Conservation (phyloP, 2,113 vertebrate species). For the Campylorhamphus procurvoides region DNA sequence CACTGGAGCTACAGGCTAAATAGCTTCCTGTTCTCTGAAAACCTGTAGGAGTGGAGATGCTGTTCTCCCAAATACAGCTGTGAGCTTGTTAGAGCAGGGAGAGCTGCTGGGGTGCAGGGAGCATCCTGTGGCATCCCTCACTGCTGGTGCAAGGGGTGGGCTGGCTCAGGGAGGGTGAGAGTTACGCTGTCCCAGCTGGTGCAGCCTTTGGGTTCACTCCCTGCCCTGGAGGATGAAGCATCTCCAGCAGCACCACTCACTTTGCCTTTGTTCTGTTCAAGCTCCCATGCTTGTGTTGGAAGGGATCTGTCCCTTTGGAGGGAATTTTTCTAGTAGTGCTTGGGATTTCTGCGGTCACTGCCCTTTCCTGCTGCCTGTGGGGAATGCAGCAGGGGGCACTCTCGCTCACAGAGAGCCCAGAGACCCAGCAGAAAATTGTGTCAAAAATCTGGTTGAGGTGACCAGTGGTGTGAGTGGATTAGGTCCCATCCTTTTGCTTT, state of each 20-base stretch:
- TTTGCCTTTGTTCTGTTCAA: not conserved
- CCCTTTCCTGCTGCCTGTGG: not conserved
- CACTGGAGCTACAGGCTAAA: not conserved
- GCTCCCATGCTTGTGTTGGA: not conserved
- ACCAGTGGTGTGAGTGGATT: not conserved
- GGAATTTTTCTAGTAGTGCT: not conserved
- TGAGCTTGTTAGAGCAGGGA: not conserved
- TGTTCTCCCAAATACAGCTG: not conserved
- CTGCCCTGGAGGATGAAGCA: not conserved
- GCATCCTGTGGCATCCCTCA: not conserved
- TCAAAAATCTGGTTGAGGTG: not conserved
- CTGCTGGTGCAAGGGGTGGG: accelerated
- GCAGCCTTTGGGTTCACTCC: not conserved
- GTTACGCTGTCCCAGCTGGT: not conserved
- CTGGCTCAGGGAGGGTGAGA: not conserved
- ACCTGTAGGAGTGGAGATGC: not conserved
- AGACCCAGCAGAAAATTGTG: not conserved
- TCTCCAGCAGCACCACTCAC: not conserved
- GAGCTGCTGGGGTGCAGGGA: not conserved
- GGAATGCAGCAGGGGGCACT: not conserved
- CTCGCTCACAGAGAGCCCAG: not conserved
- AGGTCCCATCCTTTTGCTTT: not conserved
- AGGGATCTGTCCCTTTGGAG: not conserved
- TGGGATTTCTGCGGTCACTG: not conserved
- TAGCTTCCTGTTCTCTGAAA: not conserved